Evolutionary conservation across 2,113 vertebrate genomes (phyloP).

Genomic region (Aegotheles bennettii): DNA sequence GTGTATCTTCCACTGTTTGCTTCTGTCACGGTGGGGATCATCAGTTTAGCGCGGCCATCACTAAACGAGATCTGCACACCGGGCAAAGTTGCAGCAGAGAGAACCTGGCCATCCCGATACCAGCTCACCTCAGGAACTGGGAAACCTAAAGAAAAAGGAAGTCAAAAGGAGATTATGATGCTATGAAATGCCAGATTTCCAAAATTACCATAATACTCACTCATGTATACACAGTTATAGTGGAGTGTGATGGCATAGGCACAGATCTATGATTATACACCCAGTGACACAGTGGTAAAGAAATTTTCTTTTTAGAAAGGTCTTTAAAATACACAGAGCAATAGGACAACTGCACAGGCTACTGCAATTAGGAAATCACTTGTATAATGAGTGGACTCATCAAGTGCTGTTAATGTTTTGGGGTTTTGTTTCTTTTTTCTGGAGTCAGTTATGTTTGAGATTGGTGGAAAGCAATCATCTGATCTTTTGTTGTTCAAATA

Average conservation of each 20-base stretch:
- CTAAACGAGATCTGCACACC: conserved; percentile 98
- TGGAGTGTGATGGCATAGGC: not conserved
- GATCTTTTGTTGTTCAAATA: not conserved
- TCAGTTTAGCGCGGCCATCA: conserved; percentile 96
- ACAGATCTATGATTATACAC: not conserved
- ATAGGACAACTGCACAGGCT: not conserved
- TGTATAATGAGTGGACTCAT: not conserved
- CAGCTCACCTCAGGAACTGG: conserved; percentile 99
- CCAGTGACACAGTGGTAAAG: not conserved
- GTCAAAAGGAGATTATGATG: not conserved
- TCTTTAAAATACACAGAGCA: not conserved
- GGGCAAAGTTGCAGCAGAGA: conserved; percentile 90
- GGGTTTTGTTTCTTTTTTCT: not conserved
- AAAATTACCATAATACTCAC: not conserved
- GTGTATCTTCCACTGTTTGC: conserved; percentile 92
- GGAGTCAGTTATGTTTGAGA: not conserved
- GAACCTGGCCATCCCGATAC: conserved; percentile 98
- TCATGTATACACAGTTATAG: accelerated
- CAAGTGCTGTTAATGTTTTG: not conserved
- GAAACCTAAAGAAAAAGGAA: conserved; percentile 74
- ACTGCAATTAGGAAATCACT: not conserved
- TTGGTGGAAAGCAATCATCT: not conserved
- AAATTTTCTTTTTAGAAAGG: not conserved
- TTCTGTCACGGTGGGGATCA: conserved; percentile 88
- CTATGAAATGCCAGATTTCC: not conserved